These are phyloP conservation scores for Lichenostomus cassidix DNA, from an alignment of 2,113 vertebrate species.

Conservation along the genomic window DNA sequence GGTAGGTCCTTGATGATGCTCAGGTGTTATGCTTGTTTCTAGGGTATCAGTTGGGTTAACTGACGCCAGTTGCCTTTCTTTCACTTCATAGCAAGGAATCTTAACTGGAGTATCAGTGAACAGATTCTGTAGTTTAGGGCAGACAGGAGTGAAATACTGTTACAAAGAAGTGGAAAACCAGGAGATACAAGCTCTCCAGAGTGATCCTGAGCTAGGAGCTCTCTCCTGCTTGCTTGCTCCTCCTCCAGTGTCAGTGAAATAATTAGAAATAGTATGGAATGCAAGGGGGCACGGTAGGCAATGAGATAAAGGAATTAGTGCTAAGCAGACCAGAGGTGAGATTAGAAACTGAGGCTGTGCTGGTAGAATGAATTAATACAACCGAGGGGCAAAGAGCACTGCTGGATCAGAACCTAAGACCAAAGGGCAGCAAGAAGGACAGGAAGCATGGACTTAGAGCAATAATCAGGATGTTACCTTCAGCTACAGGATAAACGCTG, in stretches of 20 bases:
- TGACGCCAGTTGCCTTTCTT: not conserved
- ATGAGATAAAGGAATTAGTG: not conserved
- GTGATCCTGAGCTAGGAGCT: not conserved
- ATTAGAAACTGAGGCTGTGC: not conserved
- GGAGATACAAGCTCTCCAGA: not conserved
- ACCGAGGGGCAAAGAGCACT: not conserved
- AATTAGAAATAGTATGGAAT: not conserved
- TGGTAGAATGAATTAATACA: not conserved
- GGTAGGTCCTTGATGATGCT: not conserved
- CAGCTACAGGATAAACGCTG: not conserved
- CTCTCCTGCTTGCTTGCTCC: not conserved
- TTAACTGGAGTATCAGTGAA: not conserved
- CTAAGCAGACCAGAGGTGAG: not conserved
- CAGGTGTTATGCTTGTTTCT: not conserved
- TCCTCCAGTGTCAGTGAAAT: not conserved
- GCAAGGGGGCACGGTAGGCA: accelerated
- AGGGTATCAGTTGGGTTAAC: not conserved
- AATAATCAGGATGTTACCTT: not conserved
- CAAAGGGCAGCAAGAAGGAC: not conserved
- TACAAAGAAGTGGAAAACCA: not conserved
- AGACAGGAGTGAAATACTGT: not conserved
- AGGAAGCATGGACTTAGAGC: not conserved
- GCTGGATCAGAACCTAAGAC: not conserved
- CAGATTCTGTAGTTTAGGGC: not conserved
- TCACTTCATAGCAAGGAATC: not conserved